Evolutionary conservation across 2,888 invertebrate genomes (phyloP), one percentile per base, ranked within the genome.

Genomic region (Ceriagrion tenellum): DNA sequence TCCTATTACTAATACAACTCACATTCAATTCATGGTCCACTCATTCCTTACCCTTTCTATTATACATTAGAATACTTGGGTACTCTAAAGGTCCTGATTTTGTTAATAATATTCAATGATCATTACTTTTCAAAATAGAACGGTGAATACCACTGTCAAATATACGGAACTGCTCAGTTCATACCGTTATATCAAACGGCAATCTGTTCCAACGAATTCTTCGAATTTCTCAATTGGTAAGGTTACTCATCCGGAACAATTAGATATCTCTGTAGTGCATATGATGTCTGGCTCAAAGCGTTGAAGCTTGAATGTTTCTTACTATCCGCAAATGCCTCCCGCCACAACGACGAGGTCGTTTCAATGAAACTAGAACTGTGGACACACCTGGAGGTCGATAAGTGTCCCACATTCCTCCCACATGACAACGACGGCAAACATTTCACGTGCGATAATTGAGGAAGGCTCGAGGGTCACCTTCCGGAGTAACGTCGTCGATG

Each of bases 371-470:
- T 13, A 16, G 81, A 30, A n/a, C n/a, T 81, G 30, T 30, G 81
- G 30, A 16, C 35, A 81, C 35, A 35, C 26, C 26, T 69, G 69
- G n/a, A 26, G 69, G 69, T 69, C 69, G n/a, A 35, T 81, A 81
- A 81, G 81, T 30, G 81, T 30, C 35, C 35, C 81, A 81, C 81
- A 81, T 81, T 12, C 30, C n/a, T 69, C n/a, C n/a, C 69, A 13
- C 69, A 26, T 12, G n/a, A 69, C n/a, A n/a, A 6, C 20, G 13
- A 3, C 18, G 30, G 18, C 81, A 35, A 81, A 35, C 81, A 81
- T 81, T 81, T 81, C 35, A 13, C 81, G 35, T 12, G 81, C n/a
- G 81, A 81, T 81, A 81, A 81, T 81, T 81, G 81, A 81, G 35
- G 16, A 35, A 13, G 12, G 18, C 81, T 81, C 35, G 30, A 35